These are phyloP conservation scores for Iphiclides podalirius DNA, from an alignment of 2,888 invertebrate species.

Conservation along the genomic window DNA sequence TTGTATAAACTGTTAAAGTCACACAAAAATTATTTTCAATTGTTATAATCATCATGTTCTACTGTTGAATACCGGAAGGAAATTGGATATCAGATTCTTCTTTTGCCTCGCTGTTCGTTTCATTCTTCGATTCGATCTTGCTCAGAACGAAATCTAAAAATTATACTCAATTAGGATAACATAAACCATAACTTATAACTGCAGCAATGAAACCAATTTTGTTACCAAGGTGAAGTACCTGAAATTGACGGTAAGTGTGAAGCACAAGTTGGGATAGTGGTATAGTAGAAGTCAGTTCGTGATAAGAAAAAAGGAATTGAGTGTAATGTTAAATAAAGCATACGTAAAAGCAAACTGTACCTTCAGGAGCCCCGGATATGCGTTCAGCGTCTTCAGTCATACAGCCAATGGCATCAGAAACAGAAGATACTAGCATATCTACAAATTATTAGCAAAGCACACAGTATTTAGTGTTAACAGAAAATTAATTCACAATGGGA, in stretches of 20 bases:
- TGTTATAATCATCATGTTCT: slow-evolving; percentile 3
- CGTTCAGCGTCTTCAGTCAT: slow-evolving; percentile 38
- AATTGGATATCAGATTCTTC: slow-evolving; percentile 4
- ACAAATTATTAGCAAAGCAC: slow-evolving; percentile 28
- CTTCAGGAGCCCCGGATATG: slow-evolving; percentile 33
- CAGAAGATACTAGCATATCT: slow-evolving; percentile 33
- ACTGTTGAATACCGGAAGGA: slow-evolving; percentile 3
- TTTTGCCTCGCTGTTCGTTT: background rate
- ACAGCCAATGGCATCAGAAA: slow-evolving; percentile 31
- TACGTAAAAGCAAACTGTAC: slow-evolving; percentile 27
- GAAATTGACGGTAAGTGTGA: no score
- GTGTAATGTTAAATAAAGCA: no score
- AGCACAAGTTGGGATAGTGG: no score
- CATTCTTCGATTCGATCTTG: slow-evolving; percentile 7
- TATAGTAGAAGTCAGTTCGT: no score
- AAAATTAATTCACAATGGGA: no score
- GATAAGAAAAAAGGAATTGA: no score
- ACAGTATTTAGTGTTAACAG: slow-evolving; percentile 43
- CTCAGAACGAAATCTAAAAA: slow-evolving; percentile 14
- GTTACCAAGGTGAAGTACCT: no score
- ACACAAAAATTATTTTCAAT: slow-evolving; percentile 5
- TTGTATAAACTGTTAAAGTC: background rate
- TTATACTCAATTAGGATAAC: background rate
- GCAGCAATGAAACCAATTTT: no score
- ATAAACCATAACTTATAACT: no score